phyloP scores from a whole-genome alignment of 2,797 vertebrate species.

The Ambastaia sidthimunki region DNA sequence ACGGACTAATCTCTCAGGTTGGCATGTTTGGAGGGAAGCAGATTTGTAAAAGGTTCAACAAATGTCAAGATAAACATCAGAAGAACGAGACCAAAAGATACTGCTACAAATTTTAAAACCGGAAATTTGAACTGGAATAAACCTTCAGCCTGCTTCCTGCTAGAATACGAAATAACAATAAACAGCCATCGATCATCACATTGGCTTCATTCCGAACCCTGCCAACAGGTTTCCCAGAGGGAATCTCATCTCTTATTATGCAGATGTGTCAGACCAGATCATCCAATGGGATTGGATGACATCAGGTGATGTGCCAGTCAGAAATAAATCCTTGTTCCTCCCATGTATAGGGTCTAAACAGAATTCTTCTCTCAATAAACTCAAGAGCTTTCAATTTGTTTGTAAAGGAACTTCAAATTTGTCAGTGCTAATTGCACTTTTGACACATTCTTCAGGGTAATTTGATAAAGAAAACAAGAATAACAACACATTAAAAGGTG shows the following conservation, averaged over 20 bases:
- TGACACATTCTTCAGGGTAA: constrained; percentile 26
- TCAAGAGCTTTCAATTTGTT: constrained; percentile 27
- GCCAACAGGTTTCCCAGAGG: constrained; percentile 39
- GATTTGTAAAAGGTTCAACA: constrained; percentile 39
- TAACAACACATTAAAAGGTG: not conserved
- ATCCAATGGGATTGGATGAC: not conserved
- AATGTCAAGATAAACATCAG: constrained; percentile 41
- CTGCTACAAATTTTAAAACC: constrained; percentile 22
- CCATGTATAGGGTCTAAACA: constrained; percentile 17
- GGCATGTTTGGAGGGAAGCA: constrained; percentile 3
- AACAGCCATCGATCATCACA: constrained; percentile 45
- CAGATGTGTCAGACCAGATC: constrained; percentile 42
- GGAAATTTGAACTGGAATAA: constrained; percentile 26
- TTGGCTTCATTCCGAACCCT: constrained; percentile 28
- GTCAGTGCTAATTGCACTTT: constrained; percentile 1
- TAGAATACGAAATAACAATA: constrained; percentile 25
- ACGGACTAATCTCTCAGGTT: constrained; percentile 5
- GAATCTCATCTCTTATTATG: constrained; percentile 45
- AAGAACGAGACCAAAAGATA: constrained; percentile 20
- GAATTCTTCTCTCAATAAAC: constrained; percentile 26
- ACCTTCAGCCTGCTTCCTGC: constrained; percentile 29
- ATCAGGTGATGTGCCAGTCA: constrained; percentile 28
- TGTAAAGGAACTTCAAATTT: constrained; percentile 17
- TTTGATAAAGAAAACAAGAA: constrained; percentile 46
- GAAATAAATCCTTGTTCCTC: constrained; percentile 1